Conservation (phyloP, 2,797 vertebrate genomes). For the Vespertilio murinus region DNA sequence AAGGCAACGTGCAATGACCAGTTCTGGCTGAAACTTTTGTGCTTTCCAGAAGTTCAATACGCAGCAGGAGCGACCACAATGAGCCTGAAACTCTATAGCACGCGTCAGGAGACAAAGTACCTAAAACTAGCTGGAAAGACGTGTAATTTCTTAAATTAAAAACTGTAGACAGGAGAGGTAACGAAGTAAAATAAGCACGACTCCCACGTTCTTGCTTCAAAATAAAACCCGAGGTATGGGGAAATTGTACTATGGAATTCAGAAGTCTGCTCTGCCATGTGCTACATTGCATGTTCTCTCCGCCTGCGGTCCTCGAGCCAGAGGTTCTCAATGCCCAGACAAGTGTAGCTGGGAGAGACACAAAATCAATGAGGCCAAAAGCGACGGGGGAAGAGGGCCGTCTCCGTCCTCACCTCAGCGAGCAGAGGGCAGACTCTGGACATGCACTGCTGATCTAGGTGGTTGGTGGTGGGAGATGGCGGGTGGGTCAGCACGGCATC, state of each 20-base stretch:
- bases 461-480: not conserved
- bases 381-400: fast-evolving
- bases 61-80: constrained; percentile 70
- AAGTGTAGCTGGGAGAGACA: not conserved
- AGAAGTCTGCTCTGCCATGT: not conserved
- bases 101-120: constrained; percentile 59
- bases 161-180: constrained; percentile 67
- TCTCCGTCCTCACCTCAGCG: not conserved
- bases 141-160: constrained; percentile 79
- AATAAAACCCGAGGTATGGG: constrained; percentile 54
- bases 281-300: too few relatives aligned
- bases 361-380: not conserved
- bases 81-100: constrained; percentile 73
- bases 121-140: constrained; percentile 70
- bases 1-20: constrained; percentile 54
- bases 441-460: not conserved
- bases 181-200: constrained; percentile 66
- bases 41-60: constrained; percentile 63
- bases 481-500: not conserved
- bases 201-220: constrained; percentile 56
- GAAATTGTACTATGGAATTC: constrained; percentile 46
- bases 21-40: constrained; percentile 57
- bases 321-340: not conserved
- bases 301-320: not conserved
- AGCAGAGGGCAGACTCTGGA: not conserved